phyloP scores from a whole-genome alignment of 2,113 vertebrate species.

The Channa argus region DNA sequence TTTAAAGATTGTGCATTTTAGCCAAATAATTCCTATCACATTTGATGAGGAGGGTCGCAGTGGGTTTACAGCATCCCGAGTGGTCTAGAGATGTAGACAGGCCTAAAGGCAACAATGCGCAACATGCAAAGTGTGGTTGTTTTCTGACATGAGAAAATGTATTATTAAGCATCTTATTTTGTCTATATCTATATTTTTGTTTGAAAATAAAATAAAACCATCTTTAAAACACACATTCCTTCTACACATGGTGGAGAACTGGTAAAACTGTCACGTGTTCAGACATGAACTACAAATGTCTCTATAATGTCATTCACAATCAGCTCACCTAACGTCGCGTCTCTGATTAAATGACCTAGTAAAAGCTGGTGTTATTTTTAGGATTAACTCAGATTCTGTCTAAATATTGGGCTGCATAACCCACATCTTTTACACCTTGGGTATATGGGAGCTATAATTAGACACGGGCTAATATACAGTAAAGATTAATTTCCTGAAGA shows the following conservation, averaged over 20 bases:
- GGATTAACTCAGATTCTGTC: slow-evolving; percentile 46
- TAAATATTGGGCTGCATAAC: slow-evolving; percentile 43
- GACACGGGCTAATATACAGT: slow-evolving; percentile 12
- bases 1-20: not conserved
- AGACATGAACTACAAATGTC: slow-evolving; percentile 45
- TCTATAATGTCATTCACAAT: slow-evolving; percentile 29
- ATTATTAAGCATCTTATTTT: too few relatives aligned
- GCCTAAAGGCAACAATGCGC: slow-evolving; percentile 43
- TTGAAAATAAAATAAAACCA: not conserved
- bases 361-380: slow-evolving; percentile 61
- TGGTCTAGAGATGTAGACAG: slow-evolving; percentile 45
- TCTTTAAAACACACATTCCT: not conserved
- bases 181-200: too few relatives aligned
- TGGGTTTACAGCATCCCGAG: slow-evolving; percentile 28
- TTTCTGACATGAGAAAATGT: not conserved
- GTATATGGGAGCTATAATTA: slow-evolving; percentile 57
- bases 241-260: not conserved
- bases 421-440: slow-evolving; percentile 51
- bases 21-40: not conserved
- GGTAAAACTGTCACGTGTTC: slow-evolving; percentile 21
- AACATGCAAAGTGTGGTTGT: not conserved
- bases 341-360: slow-evolving; percentile 57
- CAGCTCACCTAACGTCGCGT: slow-evolving; percentile 39
- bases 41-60: not conserved
- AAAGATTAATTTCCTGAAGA: slow-evolving; percentile 36